phyloP scores from a whole-genome alignment of 2,888 invertebrate genomes.

The Hirtodrosophila cameraria region DNA sequence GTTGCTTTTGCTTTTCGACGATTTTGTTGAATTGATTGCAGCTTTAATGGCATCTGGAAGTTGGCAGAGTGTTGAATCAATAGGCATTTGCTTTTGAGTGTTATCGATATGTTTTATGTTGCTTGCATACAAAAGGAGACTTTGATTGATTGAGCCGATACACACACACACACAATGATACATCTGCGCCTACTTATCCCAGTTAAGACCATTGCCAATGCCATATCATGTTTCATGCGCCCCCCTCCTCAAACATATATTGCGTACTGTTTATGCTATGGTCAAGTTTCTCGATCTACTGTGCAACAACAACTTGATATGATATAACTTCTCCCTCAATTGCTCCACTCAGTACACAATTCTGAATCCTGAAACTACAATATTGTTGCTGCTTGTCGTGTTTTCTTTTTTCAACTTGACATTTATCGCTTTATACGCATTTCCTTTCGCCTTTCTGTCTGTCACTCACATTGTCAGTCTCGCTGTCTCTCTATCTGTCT shows the following conservation, averaged over 20 bases:
- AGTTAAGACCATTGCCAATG: slow-evolving; percentile 10
- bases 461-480: slow-evolving; percentile 26
- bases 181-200: slow-evolving; percentile 12
- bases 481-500: slow-evolving; percentile 9
- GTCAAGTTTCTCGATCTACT: slow-evolving; percentile 14
- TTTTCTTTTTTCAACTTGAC: slow-evolving; percentile 65
- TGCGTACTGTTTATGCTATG: slow-evolving; percentile 1
- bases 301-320: slow-evolving; percentile 8
- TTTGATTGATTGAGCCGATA: slow-evolving; percentile 66
- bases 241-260: background rate
- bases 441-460: slow-evolving; percentile 18
- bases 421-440: slow-evolving; percentile 76
- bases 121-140: slow-evolving; percentile 49
- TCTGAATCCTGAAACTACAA: too few species aligned
- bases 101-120: slow-evolving; percentile 59
- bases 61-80: slow-evolving; percentile 32
- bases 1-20: too few species aligned
- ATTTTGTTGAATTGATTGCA: slow-evolving; percentile 30
- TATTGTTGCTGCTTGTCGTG: slow-evolving; percentile 13
- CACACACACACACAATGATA: slow-evolving; percentile 14
- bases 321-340: background rate
- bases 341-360: too few species aligned
- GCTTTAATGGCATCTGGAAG: slow-evolving; percentile 10
- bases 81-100: slow-evolving; percentile 41
- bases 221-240: slow-evolving; percentile 9